Evolutionary conservation across 2,113 vertebrate species (phyloP), one percentile per base, ranked within the genome.

Genomic region (Loxodonta africana): DNA sequence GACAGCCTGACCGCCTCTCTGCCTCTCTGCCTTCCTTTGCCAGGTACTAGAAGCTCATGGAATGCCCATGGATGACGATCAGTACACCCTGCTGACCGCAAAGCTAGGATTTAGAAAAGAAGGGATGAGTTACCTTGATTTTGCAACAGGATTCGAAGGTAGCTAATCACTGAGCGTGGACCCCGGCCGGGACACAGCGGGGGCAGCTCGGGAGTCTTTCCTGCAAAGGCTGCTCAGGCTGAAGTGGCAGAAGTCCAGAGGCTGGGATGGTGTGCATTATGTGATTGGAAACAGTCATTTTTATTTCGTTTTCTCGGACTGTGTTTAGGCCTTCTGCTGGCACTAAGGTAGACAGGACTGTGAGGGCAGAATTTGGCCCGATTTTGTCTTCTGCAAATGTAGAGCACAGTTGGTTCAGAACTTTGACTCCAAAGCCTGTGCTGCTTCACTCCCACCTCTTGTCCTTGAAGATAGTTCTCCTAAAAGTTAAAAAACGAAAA

Each of bases 131-230:
- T 97, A 98, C 11, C 92, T 96, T 11, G 97, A 98, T 69, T 98
- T 99, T 92, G 88, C 97, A 33, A 41, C 44, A 5, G 95, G 97
- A 81, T 92, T 97, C 12, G 88, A 98, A 98, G 97, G 98, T 99
- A 97, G 83, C 83, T 46, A 14, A 37, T 46, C 21, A 15, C 88
- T 73, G 73, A 28, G 26, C 48, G 2, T 5, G 10, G 0, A 0
- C 51, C 62, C 77, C 30, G 0, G 33, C 60, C 17, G 6, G 71
- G 80, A 41, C 0, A 37, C n/a, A 8, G 12, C 44, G 67, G 37
- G 4, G 2, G 41, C 5, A 73, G 51, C 0, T 37, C 37, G 0
- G 23, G 6, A 51, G 25, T 1, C 46, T 80, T 48, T 25, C 25
- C 5, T 0, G 30, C 74, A 37, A 1, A 0, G 67, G 28, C 60